Evolutionary conservation across 2,888 invertebrate species (phyloP).

Genomic region (Pollenia amentaria): DNA sequence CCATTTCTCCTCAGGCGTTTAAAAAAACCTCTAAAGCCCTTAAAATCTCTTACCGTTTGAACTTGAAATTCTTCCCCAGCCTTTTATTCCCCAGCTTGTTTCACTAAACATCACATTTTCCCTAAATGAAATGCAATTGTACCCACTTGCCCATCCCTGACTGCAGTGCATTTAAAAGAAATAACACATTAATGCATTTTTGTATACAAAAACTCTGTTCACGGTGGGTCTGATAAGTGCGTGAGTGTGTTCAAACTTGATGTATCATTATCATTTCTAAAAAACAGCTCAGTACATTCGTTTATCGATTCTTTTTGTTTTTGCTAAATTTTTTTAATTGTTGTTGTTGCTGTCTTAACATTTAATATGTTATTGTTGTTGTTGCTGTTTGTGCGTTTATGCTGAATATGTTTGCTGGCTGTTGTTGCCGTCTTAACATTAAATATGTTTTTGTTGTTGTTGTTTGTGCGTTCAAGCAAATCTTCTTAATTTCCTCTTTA

Average conservation of each 20-base stretch:
- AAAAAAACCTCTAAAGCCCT: no score
- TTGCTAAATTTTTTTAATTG: background rate
- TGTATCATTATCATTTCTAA: constrained; percentile 7
- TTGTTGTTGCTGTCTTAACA: constrained; percentile 6
- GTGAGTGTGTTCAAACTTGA: background rate
- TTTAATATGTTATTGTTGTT: background rate
- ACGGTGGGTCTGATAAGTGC: no score
- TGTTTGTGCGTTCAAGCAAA: constrained; percentile 71
- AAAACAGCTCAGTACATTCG: constrained; percentile 58
- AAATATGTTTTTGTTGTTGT: constrained; percentile 3
- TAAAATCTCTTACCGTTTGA: no score
- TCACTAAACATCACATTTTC: no score
- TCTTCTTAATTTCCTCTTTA: constrained; percentile 73
- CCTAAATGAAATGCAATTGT: background rate
- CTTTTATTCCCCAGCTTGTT: no score
- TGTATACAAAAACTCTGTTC: no score
- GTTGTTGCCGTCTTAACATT: constrained; percentile 18
- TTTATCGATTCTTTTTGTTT: constrained; percentile 36
- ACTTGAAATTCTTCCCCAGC: no score
- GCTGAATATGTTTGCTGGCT: background rate
- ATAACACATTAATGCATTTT: background rate
- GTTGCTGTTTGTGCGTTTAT: constrained; percentile 59
- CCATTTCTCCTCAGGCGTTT: no score
- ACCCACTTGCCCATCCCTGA: background rate
- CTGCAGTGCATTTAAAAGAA: background rate